These are phyloP conservation scores for Athalia circularis DNA, from an alignment of 2,888 invertebrate species.

Conservation along the genomic window DNA sequence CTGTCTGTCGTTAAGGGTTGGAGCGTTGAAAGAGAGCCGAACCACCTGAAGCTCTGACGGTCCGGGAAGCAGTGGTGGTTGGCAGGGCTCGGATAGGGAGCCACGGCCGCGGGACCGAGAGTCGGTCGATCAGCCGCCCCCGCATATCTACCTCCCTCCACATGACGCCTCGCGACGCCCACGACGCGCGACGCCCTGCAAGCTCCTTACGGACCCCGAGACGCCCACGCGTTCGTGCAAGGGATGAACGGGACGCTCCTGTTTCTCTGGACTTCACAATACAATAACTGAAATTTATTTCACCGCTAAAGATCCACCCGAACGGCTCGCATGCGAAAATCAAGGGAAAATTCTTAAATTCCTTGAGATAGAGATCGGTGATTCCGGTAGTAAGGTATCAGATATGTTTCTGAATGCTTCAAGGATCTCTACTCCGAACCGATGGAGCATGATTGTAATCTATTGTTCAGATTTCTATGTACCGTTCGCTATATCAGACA, in stretches of 20 bases:
- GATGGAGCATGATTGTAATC: conserved; percentile 15
- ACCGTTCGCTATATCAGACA: not conserved
- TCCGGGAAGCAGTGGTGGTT: conserved; percentile 58
- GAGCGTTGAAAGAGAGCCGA: conserved; percentile 10
- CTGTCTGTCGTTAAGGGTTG: conserved; percentile 22
- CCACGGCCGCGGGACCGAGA: conserved; percentile 49
- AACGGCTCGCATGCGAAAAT: too few relatives aligned
- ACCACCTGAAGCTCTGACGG: conserved; percentile 53
- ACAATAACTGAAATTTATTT: conserved; percentile 22
- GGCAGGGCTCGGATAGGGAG: conserved; percentile 47
- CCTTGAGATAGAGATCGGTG: not conserved
- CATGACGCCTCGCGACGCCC: conserved; percentile 62
- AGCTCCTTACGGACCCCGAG: conserved; percentile 27
- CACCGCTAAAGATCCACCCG: not conserved
- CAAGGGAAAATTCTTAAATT: too few relatives aligned
- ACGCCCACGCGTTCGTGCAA: conserved; percentile 58
- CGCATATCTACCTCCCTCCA: conserved; percentile 55
- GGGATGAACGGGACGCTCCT: conserved; percentile 38
- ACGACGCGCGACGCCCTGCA: conserved; percentile 44
- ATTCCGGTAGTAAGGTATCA: not conserved
- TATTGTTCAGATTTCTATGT: not conserved
- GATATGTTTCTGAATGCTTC: not conserved
- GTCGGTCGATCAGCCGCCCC: conserved; percentile 61
- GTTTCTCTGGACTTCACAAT: not conserved
- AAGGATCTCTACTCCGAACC: conserved; percentile 16